Conservation (phyloP, 1,140 invertebrate genomes). For the Palaemon carinicauda region DNA sequence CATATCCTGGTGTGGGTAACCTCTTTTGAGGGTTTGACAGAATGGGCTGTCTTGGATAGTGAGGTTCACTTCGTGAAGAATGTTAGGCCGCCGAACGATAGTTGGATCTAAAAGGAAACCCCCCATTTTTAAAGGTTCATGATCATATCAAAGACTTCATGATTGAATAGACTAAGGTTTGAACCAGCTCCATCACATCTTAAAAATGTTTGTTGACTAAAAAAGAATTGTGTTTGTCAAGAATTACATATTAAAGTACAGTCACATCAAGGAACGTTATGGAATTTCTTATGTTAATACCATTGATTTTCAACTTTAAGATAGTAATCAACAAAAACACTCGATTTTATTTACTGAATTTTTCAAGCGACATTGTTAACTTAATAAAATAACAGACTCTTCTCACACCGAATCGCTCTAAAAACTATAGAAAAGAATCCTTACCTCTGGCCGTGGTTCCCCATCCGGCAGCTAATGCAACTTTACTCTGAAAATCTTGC, state of each 20-base stretch:
- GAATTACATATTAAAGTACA: too few relatives aligned
- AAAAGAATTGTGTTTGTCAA: too few relatives aligned
- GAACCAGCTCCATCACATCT: too few relatives aligned
- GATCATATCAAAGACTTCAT: neutral
- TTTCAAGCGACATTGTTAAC: too few relatives aligned
- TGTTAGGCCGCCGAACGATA: neutral
- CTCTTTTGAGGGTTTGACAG: neutral
- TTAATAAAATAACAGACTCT: neutral
- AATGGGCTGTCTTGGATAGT: neutral
- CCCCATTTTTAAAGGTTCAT: neutral
- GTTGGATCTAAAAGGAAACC: neutral
- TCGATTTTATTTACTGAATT: too few relatives aligned
- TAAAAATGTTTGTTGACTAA: too few relatives aligned
- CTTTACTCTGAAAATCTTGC: neutral
- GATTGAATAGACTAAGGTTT: too few relatives aligned
- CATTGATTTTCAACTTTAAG: too few relatives aligned
- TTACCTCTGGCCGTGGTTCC: constrained; percentile 26
- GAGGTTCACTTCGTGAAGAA: constrained; percentile 23
- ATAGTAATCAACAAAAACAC: too few relatives aligned
- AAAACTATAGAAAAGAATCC: neutral
- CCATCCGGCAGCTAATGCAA: constrained; percentile 33
- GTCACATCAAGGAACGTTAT: too few relatives aligned
- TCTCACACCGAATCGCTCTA: too few relatives aligned
- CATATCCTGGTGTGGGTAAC: constrained; percentile 18
- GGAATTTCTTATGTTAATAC: too few relatives aligned